Evolutionary conservation across 2,888 invertebrate genomes (phyloP), one percentile per base, ranked within the genome.

Genomic region (Orthosia incerta): DNA sequence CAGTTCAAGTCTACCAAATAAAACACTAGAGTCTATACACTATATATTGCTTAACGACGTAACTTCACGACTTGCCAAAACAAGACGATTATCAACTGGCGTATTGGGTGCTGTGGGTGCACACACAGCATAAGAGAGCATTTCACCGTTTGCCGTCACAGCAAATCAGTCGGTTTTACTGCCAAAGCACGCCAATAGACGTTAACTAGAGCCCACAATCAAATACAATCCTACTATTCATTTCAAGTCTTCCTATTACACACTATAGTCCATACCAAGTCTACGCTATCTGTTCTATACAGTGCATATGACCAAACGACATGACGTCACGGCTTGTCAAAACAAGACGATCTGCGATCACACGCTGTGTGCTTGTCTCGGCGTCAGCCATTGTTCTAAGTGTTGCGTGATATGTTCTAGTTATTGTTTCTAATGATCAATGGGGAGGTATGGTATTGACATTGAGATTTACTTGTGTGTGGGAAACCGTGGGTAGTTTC

Each of bases 301-400:
- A 66, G 23, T 64, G 50, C 45, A 69, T 65, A 68, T 63, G 70
- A 67, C 53, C 48, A 50, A 59, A 67, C 63, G 23, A 46, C 61
- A 57, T 76, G 73, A 76, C 62, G 76, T 68, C 85, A 82, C 20
- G 23, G 12, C n/a, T 51, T 86, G 85, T 82, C 85, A 78, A 78
- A 84, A 76, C 85, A 85, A 74, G 73, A 61, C 82, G 76, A 84
- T 84, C 71, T 76, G 86, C 86, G 68, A 81, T 76, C 68, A 63
- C 70, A 80, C 65, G 84, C 76, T 75, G 81, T 69, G 71, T 63
- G 63, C 56, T 71, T 82, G 71, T 84, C 80, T 61, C 59, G 20
- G 56, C 50, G 53, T 50, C 60, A 45, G 57, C 57, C 50, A 83
- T 84, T 84, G 84, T 86, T 74, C 53, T 16, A 57, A 60, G 63